phyloP scores from a whole-genome alignment of 2,888 invertebrate species.

The Cheilosia vernalis region DNA sequence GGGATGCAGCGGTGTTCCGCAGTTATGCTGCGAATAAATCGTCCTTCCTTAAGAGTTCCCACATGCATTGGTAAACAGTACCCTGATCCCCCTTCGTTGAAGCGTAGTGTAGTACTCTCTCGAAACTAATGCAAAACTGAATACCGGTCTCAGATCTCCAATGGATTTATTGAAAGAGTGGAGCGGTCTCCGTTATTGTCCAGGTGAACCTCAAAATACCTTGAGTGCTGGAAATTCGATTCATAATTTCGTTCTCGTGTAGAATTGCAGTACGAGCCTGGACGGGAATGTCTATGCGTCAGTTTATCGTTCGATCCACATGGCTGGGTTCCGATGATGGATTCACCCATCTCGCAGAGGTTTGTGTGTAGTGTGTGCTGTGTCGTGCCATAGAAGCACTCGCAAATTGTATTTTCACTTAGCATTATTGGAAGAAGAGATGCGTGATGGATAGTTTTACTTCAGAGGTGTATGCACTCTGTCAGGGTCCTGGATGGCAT shows the following conservation, averaged over 20 bases:
- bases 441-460: slow-evolving; percentile 15
- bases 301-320: slow-evolving; percentile 38
- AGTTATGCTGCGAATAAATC: slow-evolving; percentile 27
- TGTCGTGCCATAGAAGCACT: not conserved
- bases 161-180: slow-evolving; percentile 23
- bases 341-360: slow-evolving; percentile 21
- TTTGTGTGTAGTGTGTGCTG: not conserved
- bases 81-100: not conserved
- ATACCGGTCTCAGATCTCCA: slow-evolving; percentile 20
- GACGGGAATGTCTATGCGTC: slow-evolving; percentile 35
- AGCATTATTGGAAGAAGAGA: not conserved
- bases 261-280: slow-evolving; percentile 6
- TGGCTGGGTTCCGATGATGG: slow-evolving; percentile 40
- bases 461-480: not conserved
- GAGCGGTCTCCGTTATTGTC: not conserved
- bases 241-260: slow-evolving; percentile 48
- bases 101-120: no score
- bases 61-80: slow-evolving; percentile 2
- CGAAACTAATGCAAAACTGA: not conserved
- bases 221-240: slow-evolving; percentile 25
- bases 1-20: slow-evolving; percentile 9
- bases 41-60: slow-evolving; percentile 22
- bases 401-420: slow-evolving; percentile 41
- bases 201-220: not conserved
- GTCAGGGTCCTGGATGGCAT: not conserved